Percentiles rank a stretch among this genome's conserved stretches.
Conservation (phyloP, 2,797 vertebrate genomes). For the Notamacropus eugenii region DNA sequence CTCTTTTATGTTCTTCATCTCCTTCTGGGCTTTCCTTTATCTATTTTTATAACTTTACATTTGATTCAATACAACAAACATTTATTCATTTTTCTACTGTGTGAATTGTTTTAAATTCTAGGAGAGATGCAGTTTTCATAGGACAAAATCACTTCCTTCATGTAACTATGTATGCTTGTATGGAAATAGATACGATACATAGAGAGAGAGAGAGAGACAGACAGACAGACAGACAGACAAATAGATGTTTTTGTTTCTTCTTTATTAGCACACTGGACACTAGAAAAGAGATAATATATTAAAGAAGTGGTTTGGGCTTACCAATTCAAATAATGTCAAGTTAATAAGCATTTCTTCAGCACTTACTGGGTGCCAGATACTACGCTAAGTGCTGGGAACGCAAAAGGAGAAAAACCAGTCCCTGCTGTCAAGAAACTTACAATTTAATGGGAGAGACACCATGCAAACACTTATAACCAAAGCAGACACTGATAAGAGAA, state of each 20-base stretch:
- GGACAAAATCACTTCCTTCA: background rate
- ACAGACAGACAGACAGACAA: too few species aligned
- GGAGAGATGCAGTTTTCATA: background rate
- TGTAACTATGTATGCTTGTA: background rate
- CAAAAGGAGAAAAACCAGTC: background rate
- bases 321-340: background rate
- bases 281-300: background rate
- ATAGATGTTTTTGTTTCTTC: background rate
- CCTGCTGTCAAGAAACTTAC: background rate
- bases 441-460: background rate
- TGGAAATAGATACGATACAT: background rate
- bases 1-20: background rate
- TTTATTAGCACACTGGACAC: background rate
- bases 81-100: background rate
- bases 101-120: background rate
- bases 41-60: background rate
- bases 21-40: background rate
- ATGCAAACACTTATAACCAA: background rate
- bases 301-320: background rate
- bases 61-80: background rate
- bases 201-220: too few species aligned
- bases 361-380: background rate
- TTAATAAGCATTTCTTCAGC: background rate
- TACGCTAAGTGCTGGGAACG: background rate
- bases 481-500: background rate